A percentile compares a stretch with the other conserved stretches of the same genome.
Conservation (phyloP, 2,113 vertebrate genomes). For the Callospermophilus lateralis region DNA sequence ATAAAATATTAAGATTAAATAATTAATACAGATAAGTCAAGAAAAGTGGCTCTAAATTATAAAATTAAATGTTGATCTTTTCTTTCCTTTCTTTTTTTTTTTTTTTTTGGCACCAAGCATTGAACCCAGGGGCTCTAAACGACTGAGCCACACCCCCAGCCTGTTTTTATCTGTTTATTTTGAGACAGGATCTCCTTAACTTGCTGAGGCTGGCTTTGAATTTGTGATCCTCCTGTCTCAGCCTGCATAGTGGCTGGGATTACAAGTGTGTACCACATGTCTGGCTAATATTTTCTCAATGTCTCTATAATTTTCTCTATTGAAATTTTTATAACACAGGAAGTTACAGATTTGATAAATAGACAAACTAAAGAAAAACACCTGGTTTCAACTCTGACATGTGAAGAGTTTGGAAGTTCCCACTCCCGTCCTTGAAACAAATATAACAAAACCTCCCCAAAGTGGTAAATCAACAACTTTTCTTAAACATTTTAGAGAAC, state of each 20-base stretch:
- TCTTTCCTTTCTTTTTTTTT: neutral
- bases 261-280: no score
- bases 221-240: no score
- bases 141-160: no score
- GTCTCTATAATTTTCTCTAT: neutral
- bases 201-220: no score
- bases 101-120: no score
- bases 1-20: neutral
- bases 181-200: no score
- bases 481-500: neutral
- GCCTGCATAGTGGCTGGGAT: no score
- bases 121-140: no score
- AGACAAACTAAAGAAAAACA: neutral
- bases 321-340: neutral
- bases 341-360: neutral
- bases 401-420: neutral
- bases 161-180: no score
- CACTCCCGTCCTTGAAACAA: neutral
- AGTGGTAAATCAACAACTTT: neutral
- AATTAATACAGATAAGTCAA: neutral
- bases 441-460: neutral
- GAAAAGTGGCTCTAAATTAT: neutral
- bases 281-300: neutral
- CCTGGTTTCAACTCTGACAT: no score
- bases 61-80: neutral